Base-by-base conservation (phyloP, 2,113 vertebrate genomes). In the Muntiacus reevesi region DNA sequence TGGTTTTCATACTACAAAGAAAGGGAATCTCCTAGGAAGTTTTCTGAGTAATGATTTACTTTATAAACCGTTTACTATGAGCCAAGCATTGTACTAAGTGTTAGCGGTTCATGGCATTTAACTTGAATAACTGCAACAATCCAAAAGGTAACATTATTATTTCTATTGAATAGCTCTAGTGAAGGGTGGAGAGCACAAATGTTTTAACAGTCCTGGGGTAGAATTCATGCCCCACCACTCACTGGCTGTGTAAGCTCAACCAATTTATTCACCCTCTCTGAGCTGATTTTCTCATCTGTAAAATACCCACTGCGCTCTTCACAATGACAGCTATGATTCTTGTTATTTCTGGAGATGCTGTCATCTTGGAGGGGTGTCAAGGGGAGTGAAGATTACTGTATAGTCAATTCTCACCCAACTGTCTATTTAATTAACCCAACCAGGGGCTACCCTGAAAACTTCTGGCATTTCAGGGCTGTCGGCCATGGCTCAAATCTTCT, bases 1-100 rank as follows among this genome's bases (percentile, higher is more conserved):
- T 67, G 36, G 60, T 79, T 82, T 95, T 87, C 14, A 95, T 94
- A 89, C 74, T 91, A 40, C 91, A 55, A 60, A 89, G 47, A 87
- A 81, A 92, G 23, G 7, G 64, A 96, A 82, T 19, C 36, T 78
- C 12, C 11, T 23, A 19, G 40, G 33, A 33, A 57, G 55, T 33
- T 45, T 74, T 86, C 47, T 87, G 82, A 84, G 78, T 76, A 64
- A 50, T 71, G 79, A 27, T 19, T 64, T 36, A 62, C 15, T 71
- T 90, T 93, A 67, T 88, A 47, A 47, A 62, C 45, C 71, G 71
- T 47, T 91, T 74, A 88, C 25, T 19, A 25, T 27, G 57, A 91
- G 50, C 57, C 6, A 50, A 54, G 40, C 55, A 15, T 88, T 57
- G 47, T 64, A 76, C 17, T 54, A 84, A 85, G 43, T 71, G 79